Evolutionary conservation across 2,888 invertebrate genomes (phyloP), one percentile per base, ranked within the genome.

Genomic region (Calliopum simillimum): DNA sequence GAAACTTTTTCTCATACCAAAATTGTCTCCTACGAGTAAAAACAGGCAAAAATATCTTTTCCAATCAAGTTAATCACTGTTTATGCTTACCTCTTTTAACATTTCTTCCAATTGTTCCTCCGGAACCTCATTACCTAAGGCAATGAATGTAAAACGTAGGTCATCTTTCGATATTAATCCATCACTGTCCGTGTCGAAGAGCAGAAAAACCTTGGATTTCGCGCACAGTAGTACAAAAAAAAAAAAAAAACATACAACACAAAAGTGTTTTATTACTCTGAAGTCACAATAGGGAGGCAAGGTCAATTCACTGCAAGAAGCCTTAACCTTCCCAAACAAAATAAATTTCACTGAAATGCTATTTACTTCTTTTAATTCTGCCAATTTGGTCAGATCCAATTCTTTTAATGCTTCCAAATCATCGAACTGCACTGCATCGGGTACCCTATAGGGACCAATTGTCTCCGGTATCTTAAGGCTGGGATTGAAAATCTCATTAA

Each of bases 141-240:
- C 90, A 67, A 88, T 87, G 55, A 90, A 87, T 1, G 91, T 91
- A 41, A 88, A 89, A 13, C 90, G 88, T 69, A 92, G 86, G 80
- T 92, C 92, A 70, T 88, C 88, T 77, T 88, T 88, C 77, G 90
- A 90, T 73, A 92, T 90, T 77, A 89, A 87, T 0, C 92, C 92
- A 78, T 91, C 91, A 25, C 89, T 88, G 75, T 92, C 89, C 80
- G 91, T 84, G 76, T 92, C 91, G 74, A 91, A 90, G 4, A 92
- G 86, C 55, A 89, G 85, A 79, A 92, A 92, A 2, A 89, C 90
- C 91, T 91, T 79, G 49, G 41, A 74, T 68, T 47, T 12, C 4
- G 33, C 12, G 47, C 14, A 67, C 23, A 70, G 53, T 61, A 16
- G 23, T 19, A 14, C 23, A 25, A 23, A 25, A 46, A 47, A 13